Evolutionary conservation across 2,888 invertebrate species (phyloP).

Genomic region (Pinctada fucata): DNA sequence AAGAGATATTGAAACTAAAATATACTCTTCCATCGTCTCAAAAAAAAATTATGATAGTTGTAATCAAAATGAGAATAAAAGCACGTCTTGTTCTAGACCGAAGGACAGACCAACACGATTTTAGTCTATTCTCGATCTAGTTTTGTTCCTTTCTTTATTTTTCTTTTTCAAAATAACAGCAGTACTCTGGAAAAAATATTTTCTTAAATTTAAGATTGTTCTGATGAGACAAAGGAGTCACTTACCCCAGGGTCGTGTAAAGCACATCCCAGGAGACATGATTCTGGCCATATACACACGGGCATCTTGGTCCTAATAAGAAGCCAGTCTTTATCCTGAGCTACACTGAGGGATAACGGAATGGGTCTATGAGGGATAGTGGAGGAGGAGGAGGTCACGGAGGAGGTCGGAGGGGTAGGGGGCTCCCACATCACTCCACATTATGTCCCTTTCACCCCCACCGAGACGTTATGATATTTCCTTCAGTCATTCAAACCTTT

Average conservation of each 20-base stretch:
- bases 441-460: constrained; percentile 26
- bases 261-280: constrained; percentile 65
- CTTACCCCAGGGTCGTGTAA: constrained; percentile 48
- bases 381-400: constrained; percentile 27
- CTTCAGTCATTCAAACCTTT: not conserved
- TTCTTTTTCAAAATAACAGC: too few species aligned
- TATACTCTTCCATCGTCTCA: too few species aligned
- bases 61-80: too few species aligned
- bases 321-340: constrained; percentile 58
- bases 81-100: too few species aligned
- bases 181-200: too few species aligned
- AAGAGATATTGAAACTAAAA: too few species aligned
- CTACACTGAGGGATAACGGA: constrained; percentile 52
- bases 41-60: too few species aligned
- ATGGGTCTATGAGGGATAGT: constrained; percentile 46
- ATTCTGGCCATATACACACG: constrained; percentile 66
- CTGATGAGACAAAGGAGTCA: not conserved
- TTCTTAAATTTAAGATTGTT: too few species aligned
- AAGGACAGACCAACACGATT: too few species aligned
- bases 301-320: constrained; percentile 64
- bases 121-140: too few species aligned
- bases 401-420: constrained; percentile 25
- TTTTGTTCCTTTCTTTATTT: too few species aligned
- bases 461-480: not conserved
- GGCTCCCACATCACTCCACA: constrained; percentile 47